Evolutionary conservation across 2,888 invertebrate genomes (phyloP).

Genomic region (Eurytoma californica): DNA sequence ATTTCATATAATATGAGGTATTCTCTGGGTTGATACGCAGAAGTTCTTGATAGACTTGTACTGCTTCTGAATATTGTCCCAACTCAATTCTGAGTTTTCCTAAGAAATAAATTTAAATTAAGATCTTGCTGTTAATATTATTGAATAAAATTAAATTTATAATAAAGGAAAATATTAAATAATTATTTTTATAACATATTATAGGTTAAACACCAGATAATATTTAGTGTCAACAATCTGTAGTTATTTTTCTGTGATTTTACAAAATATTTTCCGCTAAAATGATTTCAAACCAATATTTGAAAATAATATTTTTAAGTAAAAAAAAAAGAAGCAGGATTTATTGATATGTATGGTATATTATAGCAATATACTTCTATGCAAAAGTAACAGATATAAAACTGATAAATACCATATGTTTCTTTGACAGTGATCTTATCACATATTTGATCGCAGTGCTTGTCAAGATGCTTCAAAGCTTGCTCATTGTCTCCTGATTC

Average conservation of each 20-base stretch:
- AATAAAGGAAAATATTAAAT: neutral
- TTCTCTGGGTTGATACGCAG: constrained; percentile 97
- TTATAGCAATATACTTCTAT: neutral
- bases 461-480: constrained; percentile 91
- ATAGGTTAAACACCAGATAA: constrained; percentile 19
- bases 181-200: neutral
- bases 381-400: constrained; percentile 17
- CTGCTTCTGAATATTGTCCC: constrained; percentile 81
- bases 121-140: too few species aligned
- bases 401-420: constrained; percentile 83
- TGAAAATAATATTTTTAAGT: neutral
- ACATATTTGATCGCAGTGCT: constrained; percentile 92
- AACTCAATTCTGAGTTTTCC: constrained; percentile 78
- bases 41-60: constrained; percentile 87
- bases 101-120: constrained; percentile 60
- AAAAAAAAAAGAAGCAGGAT: too few species aligned
- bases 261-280: too few species aligned
- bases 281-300: neutral
- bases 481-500: constrained; percentile 92
- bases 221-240: neutral
- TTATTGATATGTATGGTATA: too few species aligned
- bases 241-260: neutral
- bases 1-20: constrained; percentile 91
- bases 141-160: constrained; percentile 5
- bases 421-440: constrained; percentile 96